Percentiles rank a stretch among this genome's conserved stretches.
phyloP scores from a whole-genome alignment of 35 echinoderm and acorn worm genomes.

The Ptychodera flava region DNA sequence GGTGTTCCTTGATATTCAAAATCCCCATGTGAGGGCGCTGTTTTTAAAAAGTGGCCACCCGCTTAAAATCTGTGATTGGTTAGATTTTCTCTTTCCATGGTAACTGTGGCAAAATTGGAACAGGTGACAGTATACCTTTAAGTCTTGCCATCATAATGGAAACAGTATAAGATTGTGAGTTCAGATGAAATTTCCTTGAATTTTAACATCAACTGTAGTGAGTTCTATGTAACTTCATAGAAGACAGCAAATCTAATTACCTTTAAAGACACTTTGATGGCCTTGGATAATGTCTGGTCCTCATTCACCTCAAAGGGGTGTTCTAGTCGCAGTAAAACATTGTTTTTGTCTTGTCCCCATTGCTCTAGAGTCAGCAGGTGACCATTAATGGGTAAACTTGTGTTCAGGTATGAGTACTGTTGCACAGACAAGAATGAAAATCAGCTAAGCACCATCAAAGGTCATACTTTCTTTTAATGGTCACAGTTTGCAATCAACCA shows the following conservation, averaged over 20 bases:
- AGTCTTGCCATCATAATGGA: background rate
- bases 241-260: too few species aligned
- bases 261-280: slow-evolving; percentile 71
- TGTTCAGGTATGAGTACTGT: slow-evolving; percentile 66
- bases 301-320: slow-evolving; percentile 71
- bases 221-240: background rate
- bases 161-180: background rate
- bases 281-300: slow-evolving; percentile 51
- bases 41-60: too few species aligned
- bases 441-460: background rate
- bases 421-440: slow-evolving; percentile 20
- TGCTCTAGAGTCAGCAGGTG: slow-evolving; percentile 88
- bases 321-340: slow-evolving; percentile 71
- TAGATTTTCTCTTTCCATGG: too few species aligned
- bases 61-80: too few species aligned
- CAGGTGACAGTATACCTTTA: background rate
- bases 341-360: slow-evolving; percentile 22
- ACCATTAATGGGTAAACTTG: slow-evolving; percentile 55
- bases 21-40: too few species aligned
- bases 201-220: background rate
- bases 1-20: too few species aligned
- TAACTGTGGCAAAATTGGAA: too few species aligned
- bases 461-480: background rate
- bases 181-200: background rate
- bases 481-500: background rate